These are phyloP conservation scores for Syngnathoides biaculeatus DNA, from an alignment of 2,113 vertebrate genomes.

Conservation along the genomic window DNA sequence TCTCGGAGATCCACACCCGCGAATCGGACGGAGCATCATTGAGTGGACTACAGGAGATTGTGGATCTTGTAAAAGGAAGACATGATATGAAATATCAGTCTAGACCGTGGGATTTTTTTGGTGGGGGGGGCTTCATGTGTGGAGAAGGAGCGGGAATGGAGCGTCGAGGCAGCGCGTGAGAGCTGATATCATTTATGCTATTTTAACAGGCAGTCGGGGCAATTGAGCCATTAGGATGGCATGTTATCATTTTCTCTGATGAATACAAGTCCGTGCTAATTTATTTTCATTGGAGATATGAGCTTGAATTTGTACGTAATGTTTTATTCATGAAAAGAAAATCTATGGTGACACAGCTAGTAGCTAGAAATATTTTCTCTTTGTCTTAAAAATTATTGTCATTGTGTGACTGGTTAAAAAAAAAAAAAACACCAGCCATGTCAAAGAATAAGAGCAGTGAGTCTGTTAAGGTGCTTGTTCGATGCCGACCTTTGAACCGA, in stretches of 20 bases:
- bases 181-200: slow-evolving; percentile 38
- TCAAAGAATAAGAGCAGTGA: slow-evolving; percentile 83
- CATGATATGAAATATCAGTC: slow-evolving; percentile 3
- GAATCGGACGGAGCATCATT: slow-evolving; percentile 50
- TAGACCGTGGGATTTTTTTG: slow-evolving; percentile 21
- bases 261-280: slow-evolving; percentile 3
- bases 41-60: slow-evolving; percentile 37
- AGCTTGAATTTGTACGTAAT: slow-evolving; percentile 24
- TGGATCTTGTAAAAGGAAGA: slow-evolving; percentile 10
- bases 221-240: slow-evolving; percentile 24
- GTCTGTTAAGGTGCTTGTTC: slow-evolving; percentile 91
- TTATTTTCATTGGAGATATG: slow-evolving; percentile 10
- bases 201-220: slow-evolving; percentile 36
- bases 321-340: slow-evolving; percentile 28
- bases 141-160: slow-evolving; percentile 37
- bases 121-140: slow-evolving; percentile 6
- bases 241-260: slow-evolving; percentile 10
- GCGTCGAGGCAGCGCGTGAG: slow-evolving; percentile 51
- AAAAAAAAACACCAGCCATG: slow-evolving; percentile 66
- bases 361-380: neutral
- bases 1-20: slow-evolving; percentile 21
- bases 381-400: neutral
- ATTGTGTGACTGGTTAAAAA: neutral
- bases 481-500: slow-evolving; percentile 87
- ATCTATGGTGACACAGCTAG: slow-evolving; percentile 19